phyloP scores from a whole-genome alignment of 2,113 vertebrate species.

The Amphilophus citrinellus region DNA sequence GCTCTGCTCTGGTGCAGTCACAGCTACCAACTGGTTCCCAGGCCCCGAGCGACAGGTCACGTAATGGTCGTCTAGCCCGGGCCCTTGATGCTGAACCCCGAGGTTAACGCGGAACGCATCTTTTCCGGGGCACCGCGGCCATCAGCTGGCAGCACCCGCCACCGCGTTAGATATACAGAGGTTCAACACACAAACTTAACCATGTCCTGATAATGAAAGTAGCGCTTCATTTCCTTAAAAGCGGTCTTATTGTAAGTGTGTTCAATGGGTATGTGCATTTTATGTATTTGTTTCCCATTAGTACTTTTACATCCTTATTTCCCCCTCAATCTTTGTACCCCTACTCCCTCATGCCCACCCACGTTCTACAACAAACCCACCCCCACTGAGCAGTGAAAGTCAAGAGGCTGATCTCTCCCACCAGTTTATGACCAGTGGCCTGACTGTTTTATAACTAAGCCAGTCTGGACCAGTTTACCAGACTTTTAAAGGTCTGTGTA shows the following conservation, averaged over 20 bases:
- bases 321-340: background rate
- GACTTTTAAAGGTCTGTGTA: slow-evolving; percentile 34
- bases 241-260: background rate
- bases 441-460: slow-evolving; percentile 50
- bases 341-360: slow-evolving; percentile 52
- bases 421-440: slow-evolving; percentile 62
- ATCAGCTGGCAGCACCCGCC: slow-evolving; percentile 8
- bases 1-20: slow-evolving; percentile 3
- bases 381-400: background rate
- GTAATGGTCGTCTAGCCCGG: slow-evolving; percentile 57
- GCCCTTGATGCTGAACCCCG: slow-evolving; percentile 60
- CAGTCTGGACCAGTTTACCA: slow-evolving; percentile 65
- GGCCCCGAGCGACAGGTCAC: slow-evolving; percentile 65
- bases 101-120: slow-evolving; percentile 72
- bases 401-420: slow-evolving; percentile 26
- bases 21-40: slow-evolving; percentile 61
- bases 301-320: slow-evolving; percentile 3
- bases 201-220: background rate
- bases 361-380: slow-evolving; percentile 27
- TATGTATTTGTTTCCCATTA: slow-evolving; percentile 15
- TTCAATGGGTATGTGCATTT: background rate
- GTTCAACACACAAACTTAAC: slow-evolving; percentile 8
- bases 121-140: slow-evolving; percentile 36
- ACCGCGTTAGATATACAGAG: background rate
- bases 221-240: background rate